Percentiles rank a stretch among this genome's conserved stretches.
Conservation (phyloP, 2,113 vertebrate genomes). For the Malurus melanocephalus region DNA sequence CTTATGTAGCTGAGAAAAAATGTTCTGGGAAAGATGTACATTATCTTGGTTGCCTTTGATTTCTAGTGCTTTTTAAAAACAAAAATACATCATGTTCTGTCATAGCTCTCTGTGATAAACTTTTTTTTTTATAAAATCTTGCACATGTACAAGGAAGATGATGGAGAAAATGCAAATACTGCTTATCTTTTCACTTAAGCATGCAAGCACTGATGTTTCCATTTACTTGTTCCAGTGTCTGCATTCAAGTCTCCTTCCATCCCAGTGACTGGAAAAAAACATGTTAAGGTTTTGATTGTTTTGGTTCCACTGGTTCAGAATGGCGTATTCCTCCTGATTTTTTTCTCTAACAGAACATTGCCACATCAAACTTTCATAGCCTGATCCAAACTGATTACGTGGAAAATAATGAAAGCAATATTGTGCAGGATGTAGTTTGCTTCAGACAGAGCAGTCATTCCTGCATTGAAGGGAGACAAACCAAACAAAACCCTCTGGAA, state of each 20-base stretch:
- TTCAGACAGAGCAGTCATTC: constrained; percentile 29
- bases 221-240: constrained; percentile 42
- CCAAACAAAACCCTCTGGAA: background rate
- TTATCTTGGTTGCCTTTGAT: constrained; percentile 61
- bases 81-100: constrained; percentile 27
- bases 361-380: background rate
- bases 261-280: constrained; percentile 52
- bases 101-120: constrained; percentile 34
- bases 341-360: constrained; percentile 16
- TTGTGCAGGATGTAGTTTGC: constrained; percentile 15
- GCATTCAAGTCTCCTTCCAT: constrained; percentile 30
- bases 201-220: constrained; percentile 54
- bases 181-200: constrained; percentile 56
- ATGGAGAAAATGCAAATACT: constrained; percentile 49
- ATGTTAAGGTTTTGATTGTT: constrained; percentile 19
- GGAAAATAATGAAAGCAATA: constrained; percentile 23
- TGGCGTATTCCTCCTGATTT: constrained; percentile 12
- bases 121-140: constrained; percentile 58
- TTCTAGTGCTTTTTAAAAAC: constrained; percentile 10
- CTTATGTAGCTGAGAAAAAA: constrained; percentile 29
- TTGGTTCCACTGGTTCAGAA: constrained; percentile 29
- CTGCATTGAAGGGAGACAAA: background rate
- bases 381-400: constrained; percentile 9
- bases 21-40: constrained; percentile 2
- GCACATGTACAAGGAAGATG: constrained; percentile 33